Evolutionary conservation across 2,888 invertebrate species (phyloP).

Genomic region (Nemotelus pantherinus): DNA sequence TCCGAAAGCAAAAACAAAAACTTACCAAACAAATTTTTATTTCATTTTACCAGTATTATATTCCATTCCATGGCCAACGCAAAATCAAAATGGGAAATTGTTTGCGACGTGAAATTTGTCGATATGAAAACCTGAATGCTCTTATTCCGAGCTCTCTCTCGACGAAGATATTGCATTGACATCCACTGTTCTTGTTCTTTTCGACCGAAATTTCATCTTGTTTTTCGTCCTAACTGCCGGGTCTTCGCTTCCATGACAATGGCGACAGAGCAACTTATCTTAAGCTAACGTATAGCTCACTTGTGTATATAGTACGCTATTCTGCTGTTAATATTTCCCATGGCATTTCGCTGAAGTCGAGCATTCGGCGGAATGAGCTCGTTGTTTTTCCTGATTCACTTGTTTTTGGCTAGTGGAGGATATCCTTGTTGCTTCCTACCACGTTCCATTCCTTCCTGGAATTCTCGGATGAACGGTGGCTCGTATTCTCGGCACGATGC

Average conservation of each 20-base stretch:
- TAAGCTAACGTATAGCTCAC: background rate
- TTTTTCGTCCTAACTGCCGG: conserved; percentile 1
- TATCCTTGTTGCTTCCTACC: conserved; percentile 40
- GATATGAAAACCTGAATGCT: background rate
- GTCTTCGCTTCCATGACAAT: conserved; percentile 12
- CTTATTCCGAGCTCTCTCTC: conserved; percentile 10
- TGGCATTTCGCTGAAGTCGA: background rate
- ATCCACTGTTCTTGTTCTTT: conserved; percentile 12
- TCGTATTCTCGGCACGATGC: background rate
- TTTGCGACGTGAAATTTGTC: too few relatives aligned
- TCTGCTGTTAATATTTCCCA: conserved; percentile 19
- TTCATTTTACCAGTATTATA: too few relatives aligned
- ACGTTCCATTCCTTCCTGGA: conserved; percentile 27
- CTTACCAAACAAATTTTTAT: too few relatives aligned
- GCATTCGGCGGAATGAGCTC: conserved; percentile 13
- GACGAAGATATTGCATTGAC: conserved; percentile 31
- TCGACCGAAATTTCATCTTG: background rate
- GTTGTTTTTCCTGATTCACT: conserved; percentile 22
- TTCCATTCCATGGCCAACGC: too few relatives aligned
- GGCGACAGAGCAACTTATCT: background rate
- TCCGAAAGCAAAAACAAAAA: too few relatives aligned
- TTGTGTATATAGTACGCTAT: background rate
- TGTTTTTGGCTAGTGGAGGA: conserved; percentile 19
- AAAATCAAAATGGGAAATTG: too few relatives aligned
- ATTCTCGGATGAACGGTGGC: conserved; percentile 11